Evolutionary conservation across 2,888 invertebrate species (phyloP).

Genomic region (Lacanobia oleracea): DNA sequence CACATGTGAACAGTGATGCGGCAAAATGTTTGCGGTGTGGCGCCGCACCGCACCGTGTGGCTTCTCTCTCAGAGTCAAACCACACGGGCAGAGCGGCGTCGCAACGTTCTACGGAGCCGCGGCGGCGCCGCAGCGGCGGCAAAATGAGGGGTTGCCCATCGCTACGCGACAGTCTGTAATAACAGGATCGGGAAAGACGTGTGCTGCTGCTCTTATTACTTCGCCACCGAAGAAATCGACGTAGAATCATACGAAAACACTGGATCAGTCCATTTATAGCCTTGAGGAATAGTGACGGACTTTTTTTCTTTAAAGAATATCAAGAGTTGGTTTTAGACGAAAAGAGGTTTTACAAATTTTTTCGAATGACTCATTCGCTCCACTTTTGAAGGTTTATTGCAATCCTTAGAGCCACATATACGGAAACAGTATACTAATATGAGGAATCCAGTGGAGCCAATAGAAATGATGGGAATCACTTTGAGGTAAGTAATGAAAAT

Average conservation of each 20-base stretch:
- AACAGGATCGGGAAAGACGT: conserved; percentile 52
- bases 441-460: conserved; percentile 59
- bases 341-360: conserved; percentile 58
- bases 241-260: conserved; percentile 39
- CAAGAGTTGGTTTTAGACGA: conserved; percentile 51
- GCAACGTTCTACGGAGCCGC: conserved; percentile 34
- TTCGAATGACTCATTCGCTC: conserved; percentile 52
- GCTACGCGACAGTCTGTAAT: conserved; percentile 32
- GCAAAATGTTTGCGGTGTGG: too few relatives aligned
- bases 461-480: conserved; percentile 59
- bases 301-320: conserved; percentile 52
- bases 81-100: conserved; percentile 40
- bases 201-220: conserved; percentile 47
- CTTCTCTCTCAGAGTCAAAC: too few relatives aligned
- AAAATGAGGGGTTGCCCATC: conserved; percentile 12
- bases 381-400: conserved; percentile 52
- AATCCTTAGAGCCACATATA: conserved; percentile 58
- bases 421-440: conserved; percentile 55
- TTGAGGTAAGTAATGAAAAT: conserved; percentile 51
- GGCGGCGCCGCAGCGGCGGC: conserved; percentile 19
- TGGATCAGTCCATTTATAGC: conserved; percentile 50
- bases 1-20: too few relatives aligned
- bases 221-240: conserved; percentile 51
- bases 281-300: conserved; percentile 50
- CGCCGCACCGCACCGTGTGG: too few relatives aligned